Evolutionary conservation across 2,113 vertebrate species (phyloP).

Genomic region (Tilapia sparmanii): DNA sequence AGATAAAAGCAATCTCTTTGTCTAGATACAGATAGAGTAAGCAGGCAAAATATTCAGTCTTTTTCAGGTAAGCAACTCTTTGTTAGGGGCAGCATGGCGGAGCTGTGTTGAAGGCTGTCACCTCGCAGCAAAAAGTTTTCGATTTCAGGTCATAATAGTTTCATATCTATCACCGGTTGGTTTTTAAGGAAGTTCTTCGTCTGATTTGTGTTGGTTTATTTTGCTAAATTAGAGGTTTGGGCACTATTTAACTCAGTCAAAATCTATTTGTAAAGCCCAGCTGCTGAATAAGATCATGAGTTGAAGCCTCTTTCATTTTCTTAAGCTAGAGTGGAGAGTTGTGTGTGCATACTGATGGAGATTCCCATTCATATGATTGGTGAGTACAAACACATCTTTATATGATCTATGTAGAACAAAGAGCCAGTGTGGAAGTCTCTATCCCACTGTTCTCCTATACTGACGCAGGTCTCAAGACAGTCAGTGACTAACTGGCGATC

Average conservation of each 20-base stretch:
- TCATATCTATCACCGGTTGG: neutral
- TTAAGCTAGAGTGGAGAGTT: neutral
- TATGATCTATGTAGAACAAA: neutral
- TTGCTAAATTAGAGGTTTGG: neutral
- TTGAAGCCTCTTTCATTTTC: neutral
- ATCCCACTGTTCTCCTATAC: neutral
- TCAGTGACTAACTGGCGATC: neutral
- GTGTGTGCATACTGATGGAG: neutral
- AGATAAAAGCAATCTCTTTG: neutral
- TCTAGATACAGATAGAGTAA: neutral
- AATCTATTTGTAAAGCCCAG: neutral
- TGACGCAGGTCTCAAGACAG: neutral
- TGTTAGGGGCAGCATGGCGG: neutral
- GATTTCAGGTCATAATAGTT: neutral
- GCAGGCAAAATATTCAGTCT: neutral
- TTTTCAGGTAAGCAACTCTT: neutral
- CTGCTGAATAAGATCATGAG: neutral
- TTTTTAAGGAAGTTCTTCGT: neutral
- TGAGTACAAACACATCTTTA: neutral
- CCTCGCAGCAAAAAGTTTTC: neutral
- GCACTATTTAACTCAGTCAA: neutral
- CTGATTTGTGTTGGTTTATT: neutral
- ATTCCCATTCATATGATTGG: neutral
- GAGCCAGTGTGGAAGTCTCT: neutral
- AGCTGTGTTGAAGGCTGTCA: neutral